Evolutionary conservation across 2,888 invertebrate genomes (phyloP).

Genomic region (Mycalesis mineus): DNA sequence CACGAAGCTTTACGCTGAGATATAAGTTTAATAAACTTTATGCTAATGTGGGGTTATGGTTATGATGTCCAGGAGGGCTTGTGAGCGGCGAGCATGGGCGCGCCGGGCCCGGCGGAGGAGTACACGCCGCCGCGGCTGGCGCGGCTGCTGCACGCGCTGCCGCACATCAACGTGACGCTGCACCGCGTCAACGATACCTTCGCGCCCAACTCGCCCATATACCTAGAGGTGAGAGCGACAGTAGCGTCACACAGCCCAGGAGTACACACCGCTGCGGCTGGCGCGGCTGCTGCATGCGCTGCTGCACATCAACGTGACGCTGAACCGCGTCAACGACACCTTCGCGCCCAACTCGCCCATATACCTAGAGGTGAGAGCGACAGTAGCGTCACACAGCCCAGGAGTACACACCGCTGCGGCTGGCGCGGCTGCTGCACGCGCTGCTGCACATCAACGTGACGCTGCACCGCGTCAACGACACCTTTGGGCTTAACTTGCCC

Average conservation of each 20-base stretch:
- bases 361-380: conserved; percentile 85
- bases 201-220: conserved; percentile 91
- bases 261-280: conserved; percentile 84
- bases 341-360: conserved; percentile 93
- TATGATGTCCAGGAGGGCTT: conserved; percentile 42
- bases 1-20: no score
- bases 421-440: conserved; percentile 91
- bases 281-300: conserved; percentile 91
- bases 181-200: conserved; percentile 94
- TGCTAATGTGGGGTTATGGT: no score
- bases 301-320: conserved; percentile 94
- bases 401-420: conserved; percentile 81
- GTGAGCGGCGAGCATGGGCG: conserved; percentile 66
- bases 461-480: conserved; percentile 92
- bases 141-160: conserved; percentile 91
- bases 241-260: background rate
- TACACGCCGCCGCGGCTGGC: conserved; percentile 92
- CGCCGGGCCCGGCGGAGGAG: conserved; percentile 80
- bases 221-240: conserved; percentile 83
- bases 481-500: conserved; percentile 92
- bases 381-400: background rate
- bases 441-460: conserved; percentile 96
- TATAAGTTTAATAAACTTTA: no score
- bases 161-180: conserved; percentile 94
- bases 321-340: conserved; percentile 93